Evolutionary conservation across 2,113 vertebrate genomes (phyloP), one percentile per base, ranked within the genome.

Genomic region (Larimichthys crocea): DNA sequence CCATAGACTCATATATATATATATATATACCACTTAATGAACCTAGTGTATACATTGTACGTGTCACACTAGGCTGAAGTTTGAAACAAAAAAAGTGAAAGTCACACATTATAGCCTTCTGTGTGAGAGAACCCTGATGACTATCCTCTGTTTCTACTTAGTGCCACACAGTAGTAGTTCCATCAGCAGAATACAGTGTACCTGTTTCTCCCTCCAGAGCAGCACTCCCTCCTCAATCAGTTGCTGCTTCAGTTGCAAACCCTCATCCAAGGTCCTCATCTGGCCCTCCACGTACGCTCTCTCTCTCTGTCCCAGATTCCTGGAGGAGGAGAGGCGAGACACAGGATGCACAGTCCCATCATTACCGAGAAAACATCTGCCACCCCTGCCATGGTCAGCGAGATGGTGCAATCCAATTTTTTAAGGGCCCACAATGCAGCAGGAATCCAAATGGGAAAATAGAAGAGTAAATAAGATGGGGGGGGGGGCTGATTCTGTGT

Each of bases 171-270:
- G 24, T 17, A 26, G 60, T 10, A 15, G 59, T 63, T 53, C 56
- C 71, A 59, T 29, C 17, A 53, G 61, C n/a, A 62, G 63, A 64
- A 29, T 63, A 44, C 17, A 16, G 26, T 63, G 62, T 89, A 93
- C 93, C 93, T 95, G 94, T 79, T 93, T 94, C 84, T 94, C 94
- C 78, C 92, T 93, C 94, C 94, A 95, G 63, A 94, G 87, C 60
- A 91, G 88, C 71, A 91, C 90, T 66, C 93, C 93, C 79, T 95
- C 94, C 89, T 94, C 91, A 80, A 94, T 94, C 61, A 94, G 90
- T 66, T 94, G 93, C 90, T 91, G 90, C 82, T 94, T 94, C 79
- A 94, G 89, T 63, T 84, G 85, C 74, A 94, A 83, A 42, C 93
- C 93, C 80, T 95, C 93, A 3, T 90, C 92, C 86, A 94, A 81